Evolutionary conservation across 2,888 invertebrate genomes (phyloP).

Genomic region (Hipparchia semele): DNA sequence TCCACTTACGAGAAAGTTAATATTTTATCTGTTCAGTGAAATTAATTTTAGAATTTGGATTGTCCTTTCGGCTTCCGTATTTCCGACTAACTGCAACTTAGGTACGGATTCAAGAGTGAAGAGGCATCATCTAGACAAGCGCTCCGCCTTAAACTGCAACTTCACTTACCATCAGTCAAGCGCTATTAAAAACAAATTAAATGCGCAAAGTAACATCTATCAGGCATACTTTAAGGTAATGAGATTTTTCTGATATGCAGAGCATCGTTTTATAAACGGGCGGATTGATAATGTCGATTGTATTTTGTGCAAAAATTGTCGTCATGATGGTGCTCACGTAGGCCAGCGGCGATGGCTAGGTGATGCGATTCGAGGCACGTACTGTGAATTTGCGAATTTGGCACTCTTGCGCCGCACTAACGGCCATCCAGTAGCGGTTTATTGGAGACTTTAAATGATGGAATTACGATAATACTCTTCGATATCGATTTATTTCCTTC

Average conservation of each 20-base stretch:
- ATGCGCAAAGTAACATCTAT: neutral
- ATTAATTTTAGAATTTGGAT: too few relatives aligned
- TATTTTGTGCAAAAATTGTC: constrained; percentile 5
- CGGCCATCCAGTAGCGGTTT: constrained; percentile 14
- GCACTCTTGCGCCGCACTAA: neutral
- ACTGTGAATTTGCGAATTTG: constrained; percentile 23
- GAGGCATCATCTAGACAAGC: too few relatives aligned
- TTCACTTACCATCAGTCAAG: too few relatives aligned
- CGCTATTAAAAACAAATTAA: too few relatives aligned
- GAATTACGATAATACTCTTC: neutral
- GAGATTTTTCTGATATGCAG: constrained; percentile 6
- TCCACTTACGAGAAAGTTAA: too few relatives aligned
- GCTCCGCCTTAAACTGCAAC: too few relatives aligned
- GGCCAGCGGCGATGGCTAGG: neutral
- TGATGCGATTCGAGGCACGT: constrained; percentile 25
- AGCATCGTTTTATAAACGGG: constrained; percentile 4
- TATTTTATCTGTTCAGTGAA: too few relatives aligned
- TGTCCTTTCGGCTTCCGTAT: too few relatives aligned
- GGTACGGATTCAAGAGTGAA: too few relatives aligned
- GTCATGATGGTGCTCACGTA: constrained; percentile 31
- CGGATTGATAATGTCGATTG: constrained; percentile 25
- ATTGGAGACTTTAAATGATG: neutral
- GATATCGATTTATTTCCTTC: neutral
- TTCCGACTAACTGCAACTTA: too few relatives aligned
- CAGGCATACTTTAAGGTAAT: neutral